Percentiles rank a stretch among this genome's conserved stretches.
Conservation (phyloP, 2,797 vertebrate genomes). For the Danio kyathit region DNA sequence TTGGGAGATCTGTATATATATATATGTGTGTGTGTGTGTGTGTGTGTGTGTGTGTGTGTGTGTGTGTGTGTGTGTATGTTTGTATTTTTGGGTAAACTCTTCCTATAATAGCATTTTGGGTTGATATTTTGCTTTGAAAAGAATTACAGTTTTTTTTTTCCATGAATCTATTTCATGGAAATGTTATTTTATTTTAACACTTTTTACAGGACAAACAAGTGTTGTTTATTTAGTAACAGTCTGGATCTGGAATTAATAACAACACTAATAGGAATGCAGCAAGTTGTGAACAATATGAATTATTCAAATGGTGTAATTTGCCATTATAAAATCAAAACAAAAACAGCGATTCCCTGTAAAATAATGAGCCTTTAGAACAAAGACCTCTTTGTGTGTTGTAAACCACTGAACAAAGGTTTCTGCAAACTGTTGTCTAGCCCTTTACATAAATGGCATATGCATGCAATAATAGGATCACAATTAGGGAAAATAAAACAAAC, state of each 20-base stretch:
- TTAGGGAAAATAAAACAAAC: neutral
- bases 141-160: too few species aligned
- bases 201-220: neutral
- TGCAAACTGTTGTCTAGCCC: constrained; percentile 22
- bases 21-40: too few species aligned
- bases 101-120: too few species aligned
- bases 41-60: too few species aligned
- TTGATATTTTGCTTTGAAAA: too few species aligned
- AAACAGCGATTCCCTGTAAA: constrained; percentile 36
- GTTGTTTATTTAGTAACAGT: neutral
- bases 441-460: neutral
- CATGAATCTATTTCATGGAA: too few species aligned
- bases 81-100: too few species aligned
- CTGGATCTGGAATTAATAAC: constrained; percentile 13
- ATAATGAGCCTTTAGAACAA: constrained; percentile 18
- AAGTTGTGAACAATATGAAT: constrained; percentile 35
- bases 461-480: constrained; percentile 9
- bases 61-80: too few species aligned
- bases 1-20: too few species aligned
- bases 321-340: constrained; percentile 38
- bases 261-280: neutral
- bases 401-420: constrained; percentile 29
- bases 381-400: constrained; percentile 46
- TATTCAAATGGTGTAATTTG: constrained; percentile 37
- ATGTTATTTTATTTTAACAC: neutral